Base-by-base conservation (phyloP, 2,113 vertebrate species). In the Odobenus rosmarus region DNA sequence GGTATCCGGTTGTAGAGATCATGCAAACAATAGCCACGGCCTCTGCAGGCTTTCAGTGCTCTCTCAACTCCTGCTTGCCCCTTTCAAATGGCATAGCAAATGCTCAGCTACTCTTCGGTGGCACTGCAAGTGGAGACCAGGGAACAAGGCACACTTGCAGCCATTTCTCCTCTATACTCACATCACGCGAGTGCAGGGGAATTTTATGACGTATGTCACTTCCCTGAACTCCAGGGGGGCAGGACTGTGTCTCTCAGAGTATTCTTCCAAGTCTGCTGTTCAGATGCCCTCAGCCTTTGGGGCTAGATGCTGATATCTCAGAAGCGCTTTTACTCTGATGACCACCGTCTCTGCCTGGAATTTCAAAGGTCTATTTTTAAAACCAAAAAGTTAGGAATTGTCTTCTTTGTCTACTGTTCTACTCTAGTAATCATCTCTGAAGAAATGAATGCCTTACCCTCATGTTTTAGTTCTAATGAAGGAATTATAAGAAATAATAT, bases 331-430 rank as follows among this genome's bases (percentile, higher is more conserved):
- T 96, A 80, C 57, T 93, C 71, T 72, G 51, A 81, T 92, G 92
- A 18, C 16, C n/a, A 86, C 28, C n/a, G 2, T 89, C 16, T 81
- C 49, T 64, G 46, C 28, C 46, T 94, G 26, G 64, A 95, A 89
- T 86, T 90, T 89, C 49, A 81, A 61, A 85, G 49, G 39, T 90
- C 39, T 89, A 5, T 89, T 80, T 89, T 86, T 67, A 85, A 80
- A 88, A 74, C 6, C 33, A 31, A 61, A 88, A 72, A 55, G 14
- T 31, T 85, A 84, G 55, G 5, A 79, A n/a, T 53, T 91, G 15
- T 55, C 19, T 5, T 85, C 8, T 76, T 69, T 83, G 67, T 72
- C n/a, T 88, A 79, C 55, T 96, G 93, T 88, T 83, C 83, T 92
- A 71, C 39, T 57, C 42, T 83, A 92, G 79, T 49, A 51, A 79